Evolutionary conservation across 2,113 vertebrate genomes (phyloP), one percentile per base, ranked within the genome.

Genomic region (Siphamia tubifer): DNA sequence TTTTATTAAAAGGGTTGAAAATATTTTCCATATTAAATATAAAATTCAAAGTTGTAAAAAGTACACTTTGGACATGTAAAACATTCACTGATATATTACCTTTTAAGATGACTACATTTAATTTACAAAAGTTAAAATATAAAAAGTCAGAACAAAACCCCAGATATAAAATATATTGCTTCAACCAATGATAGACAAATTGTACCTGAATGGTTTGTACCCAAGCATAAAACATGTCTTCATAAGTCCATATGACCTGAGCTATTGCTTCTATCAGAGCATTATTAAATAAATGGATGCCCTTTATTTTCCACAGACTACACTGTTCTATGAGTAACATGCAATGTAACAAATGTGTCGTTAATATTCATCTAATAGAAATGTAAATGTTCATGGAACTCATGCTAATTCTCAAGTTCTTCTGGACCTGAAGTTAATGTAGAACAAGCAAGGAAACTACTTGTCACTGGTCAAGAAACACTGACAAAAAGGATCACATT

Each of bases 1-100:
- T 62, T 82, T 86, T 69, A 72, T 74, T 76, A 27, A 21, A 68
- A 30, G 19, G 13, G 45, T 4, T 48, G 27, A 77, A 71, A 77
- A 73, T 57, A 68, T 24, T 43, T 27, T 48, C 20, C 2, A 20
- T 36, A 35, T 38, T 65, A 68, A 83, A 74, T 67, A 79, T 13
- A 83, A 28, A 74, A n/a, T n/a, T n/a, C 67, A 30, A 54, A 70
- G 17, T 57, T 6, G n/a, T 8, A 68, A 35, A 39, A 43, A 11
- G 35, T 31, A 74, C 55, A 53, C 17, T 12, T 3, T 56, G 34
- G 8, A 67, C 12, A 55, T 42, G n/a, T 47, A 4, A 21, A 62
- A 43, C 25, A 38, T 7, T 64, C 30, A 13, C 28, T 54, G 10
- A 56, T 58, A 70, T 49, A 68, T 77, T 47, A 63, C 23, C 20